A percentile compares a stretch with the other conserved stretches of the same genome.
phyloP scores from a whole-genome alignment of 2,888 invertebrate genomes.

The Plebejus melissa region DNA sequence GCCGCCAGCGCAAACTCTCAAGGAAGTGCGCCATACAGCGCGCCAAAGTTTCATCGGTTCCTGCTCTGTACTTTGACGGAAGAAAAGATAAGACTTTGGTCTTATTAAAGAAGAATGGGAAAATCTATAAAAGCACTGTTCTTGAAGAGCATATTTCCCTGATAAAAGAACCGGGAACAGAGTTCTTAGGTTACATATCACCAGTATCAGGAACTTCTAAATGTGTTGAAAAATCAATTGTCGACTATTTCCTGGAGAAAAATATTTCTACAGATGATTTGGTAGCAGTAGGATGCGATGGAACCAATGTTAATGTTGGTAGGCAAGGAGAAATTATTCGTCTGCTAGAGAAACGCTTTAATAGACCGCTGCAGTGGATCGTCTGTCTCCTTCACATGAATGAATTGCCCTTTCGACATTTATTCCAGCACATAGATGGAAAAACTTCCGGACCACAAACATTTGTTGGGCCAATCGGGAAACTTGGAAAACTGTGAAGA shows the following conservation, averaged over 20 bases:
- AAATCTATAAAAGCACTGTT: background rate
- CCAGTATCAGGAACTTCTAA: conserved; percentile 14
- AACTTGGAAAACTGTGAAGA: conserved; percentile 19
- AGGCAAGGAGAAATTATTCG: conserved; percentile 11
- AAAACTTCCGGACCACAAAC: background rate
- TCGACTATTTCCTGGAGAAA: background rate
- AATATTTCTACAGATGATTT: background rate
- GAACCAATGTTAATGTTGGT: conserved; percentile 22
- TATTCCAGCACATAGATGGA: conserved; percentile 21
- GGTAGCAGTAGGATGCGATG: conserved; percentile 14
- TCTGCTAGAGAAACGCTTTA: conserved; percentile 19
- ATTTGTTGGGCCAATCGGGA: conserved; percentile 19
- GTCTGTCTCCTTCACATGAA: conserved; percentile 13
- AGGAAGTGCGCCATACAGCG: too few species aligned
- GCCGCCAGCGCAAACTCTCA: too few species aligned
- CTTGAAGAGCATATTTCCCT: conserved; percentile 15
- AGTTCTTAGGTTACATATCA: conserved; percentile 17
- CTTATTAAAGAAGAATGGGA: conserved; percentile 31
- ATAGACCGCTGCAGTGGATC: conserved; percentile 18
- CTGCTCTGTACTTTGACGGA: conserved; percentile 36
- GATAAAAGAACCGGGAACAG: conserved; percentile 12
- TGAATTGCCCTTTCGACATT: conserved; percentile 17
- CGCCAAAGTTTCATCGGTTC: conserved; percentile 15
- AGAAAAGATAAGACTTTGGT: conserved; percentile 33
- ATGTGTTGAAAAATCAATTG: background rate